Evolutionary conservation across 2,797 vertebrate genomes (phyloP), one percentile per base, ranked within the genome.

Genomic region (Microchirus variegatus): DNA sequence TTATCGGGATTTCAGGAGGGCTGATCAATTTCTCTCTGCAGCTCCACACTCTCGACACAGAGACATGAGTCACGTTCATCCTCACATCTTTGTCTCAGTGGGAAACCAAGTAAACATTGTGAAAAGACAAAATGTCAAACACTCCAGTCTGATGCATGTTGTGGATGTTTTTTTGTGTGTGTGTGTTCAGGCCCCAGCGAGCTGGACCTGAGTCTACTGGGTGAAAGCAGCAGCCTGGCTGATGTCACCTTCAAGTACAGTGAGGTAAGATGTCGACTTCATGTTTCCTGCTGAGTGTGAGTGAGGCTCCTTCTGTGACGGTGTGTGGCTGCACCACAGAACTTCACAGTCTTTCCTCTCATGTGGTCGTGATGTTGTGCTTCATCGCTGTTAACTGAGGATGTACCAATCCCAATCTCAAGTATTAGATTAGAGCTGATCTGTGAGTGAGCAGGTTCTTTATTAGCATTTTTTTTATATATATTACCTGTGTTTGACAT

Each of bases 211-310:
- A 94, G 90, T 47, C 82, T 96, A 17, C 64, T 95, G 63, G 89
- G 93, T 73, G 96, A 98, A 80, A 84, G 86, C 60, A 91, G 91
- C 85, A 94, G 95, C 56, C 55, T 88, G 53, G 67, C 87, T 63
- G 96, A 95, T 41, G 75, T 87, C 1, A 88, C 92, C 22, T 93
- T 88, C 75, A 95, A 95, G 74, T 93, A 93, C 67, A 93, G 96
- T 55, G 94, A 97, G 97, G 97, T 98, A 93, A 90, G 78, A 72
- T 2, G 1, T 1, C 3, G 9, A 38, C n/a, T 22, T 1, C 17
- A 10, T 63, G 9, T 17, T 15, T 4, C 6, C 35, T 55, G 43
- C 41, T 63, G 14, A 38, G 12, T 35, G 42, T 54, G 42, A n/a
- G n/a, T n/a, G 14, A 26, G 17, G 13, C 13, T 40, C 10, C 1